Base-by-base conservation (phyloP, 2,113 vertebrate genomes). In the Platichthys flesus region DNA sequence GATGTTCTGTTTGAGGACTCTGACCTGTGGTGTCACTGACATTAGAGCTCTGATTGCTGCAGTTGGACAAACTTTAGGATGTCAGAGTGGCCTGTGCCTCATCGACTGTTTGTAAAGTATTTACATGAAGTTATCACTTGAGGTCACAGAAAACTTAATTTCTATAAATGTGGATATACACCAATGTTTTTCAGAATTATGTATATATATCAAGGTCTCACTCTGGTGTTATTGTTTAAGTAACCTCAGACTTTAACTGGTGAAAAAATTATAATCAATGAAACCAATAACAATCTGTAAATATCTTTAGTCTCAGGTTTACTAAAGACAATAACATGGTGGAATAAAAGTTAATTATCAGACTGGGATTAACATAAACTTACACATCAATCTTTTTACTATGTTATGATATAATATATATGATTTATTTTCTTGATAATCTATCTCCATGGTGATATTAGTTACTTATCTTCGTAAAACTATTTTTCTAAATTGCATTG, bases 11-110 rank as follows among this genome's bases (percentile, higher is more conserved):
- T 28, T 57, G 52, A 65, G 49, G 21, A 21, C 20, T 9, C 1
- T 58, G 42, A 16, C 58, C 42, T 45, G 51, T 10, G 55, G 6
- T 21, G 40, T 1, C 23, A 5, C 26, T 65, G 16, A 60, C 26
- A 59, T 45, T 26, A 40, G 9, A 26, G 5, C 21, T 74, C 52
- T 40, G 14, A 57, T 40, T 74, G 14, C 56, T 69, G 3, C 49
- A 31, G 56, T 14, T 73, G n/a, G 56, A 64, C 14, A 74, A 74
- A 67, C 12, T 78, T 20, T 47, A 40, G 28, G 23, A 54, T 76
- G 56, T 40, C 42, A 2, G 47, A 62, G 47, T 16, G 5, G 3
- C 45, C 20, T 23, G 35, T 0, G 5, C 28, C 31, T 31, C 31
- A 31, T 31, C 31, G 31, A 7, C 31, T 7, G 31, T 31, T 10